Evolutionary conservation across 2,888 invertebrate species (phyloP).

Genomic region (Eupithecia abbreviata): DNA sequence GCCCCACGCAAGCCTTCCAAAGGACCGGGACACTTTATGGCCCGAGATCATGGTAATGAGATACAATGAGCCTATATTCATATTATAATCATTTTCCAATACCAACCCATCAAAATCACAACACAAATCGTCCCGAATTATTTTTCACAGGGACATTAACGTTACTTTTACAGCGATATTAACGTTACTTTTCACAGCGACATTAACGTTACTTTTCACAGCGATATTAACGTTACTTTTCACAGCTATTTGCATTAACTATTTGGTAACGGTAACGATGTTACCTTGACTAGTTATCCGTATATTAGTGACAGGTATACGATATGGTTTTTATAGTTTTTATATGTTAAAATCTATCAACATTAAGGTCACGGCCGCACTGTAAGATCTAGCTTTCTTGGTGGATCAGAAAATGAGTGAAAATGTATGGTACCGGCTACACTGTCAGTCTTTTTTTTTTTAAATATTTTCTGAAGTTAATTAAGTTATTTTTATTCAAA

Average conservation of each 20-base stretch:
- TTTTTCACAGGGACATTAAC: not conserved
- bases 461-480: too few relatives aligned
- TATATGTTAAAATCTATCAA: not conserved
- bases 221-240: not conserved
- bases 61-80: not conserved
- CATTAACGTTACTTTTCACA: not conserved
- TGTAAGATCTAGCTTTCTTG: not conserved
- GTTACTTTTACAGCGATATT: not conserved
- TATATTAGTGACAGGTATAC: slow-evolving; percentile 1
- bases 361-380: not conserved
- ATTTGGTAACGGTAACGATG: slow-evolving; percentile 6
- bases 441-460: not conserved
- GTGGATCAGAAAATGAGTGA: not conserved
- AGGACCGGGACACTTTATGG: too few relatives aligned
- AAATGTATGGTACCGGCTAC: not conserved
- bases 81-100: slow-evolving; percentile 2
- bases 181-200: too few relatives aligned
- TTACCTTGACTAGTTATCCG: slow-evolving; percentile 10
- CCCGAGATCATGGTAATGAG: too few relatives aligned
- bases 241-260: slow-evolving; percentile 9
- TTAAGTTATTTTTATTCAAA: too few relatives aligned
- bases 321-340: not conserved
- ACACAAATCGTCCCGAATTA: not conserved
- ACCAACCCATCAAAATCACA: not conserved
- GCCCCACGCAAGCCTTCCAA: too few relatives aligned